A percentile compares a stretch with the other conserved stretches of the same genome.
Evolutionary conservation across 2,888 invertebrate species (phyloP).

Genomic region (Calliscelio sp.): DNA sequence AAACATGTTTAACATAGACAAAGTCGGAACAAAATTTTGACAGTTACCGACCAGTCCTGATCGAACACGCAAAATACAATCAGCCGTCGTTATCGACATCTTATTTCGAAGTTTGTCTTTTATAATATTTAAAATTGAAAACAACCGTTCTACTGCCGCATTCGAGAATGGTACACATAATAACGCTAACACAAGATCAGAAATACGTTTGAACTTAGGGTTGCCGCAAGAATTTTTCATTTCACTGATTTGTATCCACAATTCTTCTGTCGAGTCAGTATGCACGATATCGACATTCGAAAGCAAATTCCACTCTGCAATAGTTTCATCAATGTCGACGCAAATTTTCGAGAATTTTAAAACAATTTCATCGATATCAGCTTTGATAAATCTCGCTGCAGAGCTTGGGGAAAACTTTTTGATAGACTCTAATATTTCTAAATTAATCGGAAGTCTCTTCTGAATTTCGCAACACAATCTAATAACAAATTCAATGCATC

Average conservation of each 20-base stretch:
- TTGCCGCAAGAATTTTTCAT: conserved; percentile 60
- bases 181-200: conserved; percentile 49
- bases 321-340: conserved; percentile 31
- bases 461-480: conserved; percentile 6
- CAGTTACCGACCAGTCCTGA: conserved; percentile 20
- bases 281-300: conserved; percentile 16
- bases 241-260: conserved; percentile 56
- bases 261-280: conserved; percentile 7
- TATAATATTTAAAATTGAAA: conserved; percentile 66
- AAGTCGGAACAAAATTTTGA: conserved; percentile 42
- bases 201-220: conserved; percentile 48
- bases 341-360: conserved; percentile 4
- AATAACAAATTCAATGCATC: conserved; percentile 17
- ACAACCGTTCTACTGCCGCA: conserved; percentile 67
- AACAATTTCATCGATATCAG: conserved; percentile 4
- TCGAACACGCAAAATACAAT: conserved; percentile 53
- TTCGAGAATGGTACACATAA: conserved; percentile 67
- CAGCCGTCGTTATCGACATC: conserved; percentile 59
- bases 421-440: background rate
- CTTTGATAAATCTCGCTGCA: background rate
- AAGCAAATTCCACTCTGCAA: conserved; percentile 47
- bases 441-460: conserved; percentile 14
- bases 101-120: conserved; percentile 71
- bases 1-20: conserved; percentile 39
- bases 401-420: background rate